These are phyloP conservation scores for Carlito syrichta DNA, from an alignment of 2,113 vertebrate genomes.

Conservation along the genomic window DNA sequence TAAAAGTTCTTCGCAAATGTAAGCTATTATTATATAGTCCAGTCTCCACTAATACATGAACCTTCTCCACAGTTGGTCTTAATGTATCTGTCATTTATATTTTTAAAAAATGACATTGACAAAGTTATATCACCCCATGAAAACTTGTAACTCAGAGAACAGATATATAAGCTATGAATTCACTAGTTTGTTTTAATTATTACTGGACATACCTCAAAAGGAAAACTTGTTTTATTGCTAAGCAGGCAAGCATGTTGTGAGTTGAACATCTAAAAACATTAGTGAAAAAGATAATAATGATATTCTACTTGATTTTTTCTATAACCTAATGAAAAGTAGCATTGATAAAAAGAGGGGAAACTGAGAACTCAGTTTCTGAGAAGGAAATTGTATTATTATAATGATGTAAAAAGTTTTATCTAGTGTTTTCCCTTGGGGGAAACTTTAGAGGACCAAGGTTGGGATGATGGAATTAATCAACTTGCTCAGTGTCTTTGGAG, in stretches of 20 bases:
- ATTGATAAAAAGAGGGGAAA: background rate
- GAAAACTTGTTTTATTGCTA: background rate
- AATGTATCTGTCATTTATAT: constrained; percentile 7
- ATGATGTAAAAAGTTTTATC: background rate
- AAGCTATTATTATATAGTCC: background rate
- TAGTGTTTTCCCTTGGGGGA: background rate
- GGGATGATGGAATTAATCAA: background rate
- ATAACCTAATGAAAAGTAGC: background rate
- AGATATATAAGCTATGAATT: background rate
- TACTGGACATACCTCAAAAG: background rate
- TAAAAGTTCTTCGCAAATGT: background rate
- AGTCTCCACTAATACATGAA: background rate
- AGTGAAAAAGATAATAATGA: background rate
- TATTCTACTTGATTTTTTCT: background rate
- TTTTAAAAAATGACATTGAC: constrained; percentile 22
- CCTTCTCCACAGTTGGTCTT: background rate
- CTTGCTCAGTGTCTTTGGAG: background rate
- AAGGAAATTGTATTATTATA: background rate
- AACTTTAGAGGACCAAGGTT: background rate
- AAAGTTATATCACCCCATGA: background rate
- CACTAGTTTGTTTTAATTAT: constrained; percentile 20
- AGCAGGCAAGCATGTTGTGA: background rate
- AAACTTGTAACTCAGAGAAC: background rate
- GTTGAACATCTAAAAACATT: constrained; percentile 9
- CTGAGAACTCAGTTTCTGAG: background rate